A percentile compares a stretch with the other conserved stretches of the same genome.
These are phyloP conservation scores for Chironomus tentans DNA, from an alignment of 2,888 invertebrate species.

Conservation along the genomic window DNA sequence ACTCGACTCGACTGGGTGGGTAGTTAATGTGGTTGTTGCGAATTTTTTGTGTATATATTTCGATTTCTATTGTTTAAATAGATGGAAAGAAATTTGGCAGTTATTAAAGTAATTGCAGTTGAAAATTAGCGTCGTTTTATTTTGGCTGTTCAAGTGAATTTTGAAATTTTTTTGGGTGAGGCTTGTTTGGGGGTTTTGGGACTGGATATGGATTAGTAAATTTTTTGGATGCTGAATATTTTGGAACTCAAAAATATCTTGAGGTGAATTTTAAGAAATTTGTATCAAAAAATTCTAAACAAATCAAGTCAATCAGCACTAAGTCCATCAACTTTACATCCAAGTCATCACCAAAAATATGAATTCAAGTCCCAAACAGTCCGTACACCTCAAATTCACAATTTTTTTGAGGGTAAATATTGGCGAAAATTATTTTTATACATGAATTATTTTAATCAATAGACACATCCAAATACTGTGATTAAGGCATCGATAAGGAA, in stretches of 20 bases:
- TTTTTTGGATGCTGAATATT: too few relatives aligned
- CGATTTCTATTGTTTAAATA: too few relatives aligned
- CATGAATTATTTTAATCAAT: conserved; percentile 36
- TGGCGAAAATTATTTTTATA: conserved; percentile 36
- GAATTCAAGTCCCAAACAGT: too few relatives aligned
- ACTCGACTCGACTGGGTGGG: neutral
- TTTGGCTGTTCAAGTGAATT: too few relatives aligned
- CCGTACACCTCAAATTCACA: neutral
- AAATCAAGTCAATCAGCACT: too few relatives aligned
- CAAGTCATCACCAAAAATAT: too few relatives aligned
- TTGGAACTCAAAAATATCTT: too few relatives aligned
- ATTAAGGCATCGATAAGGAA: neutral
- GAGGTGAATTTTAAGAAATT: too few relatives aligned
- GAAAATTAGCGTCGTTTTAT: conserved; percentile 18
- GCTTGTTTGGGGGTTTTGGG: too few relatives aligned
- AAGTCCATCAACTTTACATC: too few relatives aligned
- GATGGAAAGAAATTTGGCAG: neutral
- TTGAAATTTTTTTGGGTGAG: neutral
- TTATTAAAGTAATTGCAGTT: conserved; percentile 24
- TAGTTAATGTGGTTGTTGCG: conserved; percentile 25
- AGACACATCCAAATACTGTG: neutral
- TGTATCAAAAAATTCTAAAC: too few relatives aligned
- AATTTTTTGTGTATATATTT: neutral
- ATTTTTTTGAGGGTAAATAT: conserved; percentile 34
- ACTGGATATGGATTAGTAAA: too few relatives aligned